Conservation (phyloP, 2,888 invertebrate species). For the Drosophila rubida region DNA sequence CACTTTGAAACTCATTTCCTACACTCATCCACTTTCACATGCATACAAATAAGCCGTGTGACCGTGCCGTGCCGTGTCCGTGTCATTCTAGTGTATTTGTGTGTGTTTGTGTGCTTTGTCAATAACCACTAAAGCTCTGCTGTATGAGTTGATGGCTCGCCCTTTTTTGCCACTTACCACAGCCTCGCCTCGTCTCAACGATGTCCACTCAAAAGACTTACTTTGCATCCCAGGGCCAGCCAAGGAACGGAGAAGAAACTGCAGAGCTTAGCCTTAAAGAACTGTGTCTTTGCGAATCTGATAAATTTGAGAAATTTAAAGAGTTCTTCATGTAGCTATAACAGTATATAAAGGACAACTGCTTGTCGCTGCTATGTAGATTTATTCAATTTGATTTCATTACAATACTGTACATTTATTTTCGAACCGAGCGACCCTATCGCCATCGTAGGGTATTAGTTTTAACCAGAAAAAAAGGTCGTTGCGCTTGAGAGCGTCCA, state of each 20-base stretch:
- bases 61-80: neutral
- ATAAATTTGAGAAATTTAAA: neutral
- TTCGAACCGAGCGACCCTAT: neutral
- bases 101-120: constrained; percentile 39
- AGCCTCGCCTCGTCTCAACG: constrained; percentile 6
- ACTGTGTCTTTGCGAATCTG: neutral
- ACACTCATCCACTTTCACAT: constrained; percentile 65
- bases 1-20: constrained; percentile 78
- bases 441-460: constrained; percentile 16
- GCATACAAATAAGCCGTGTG: constrained; percentile 53
- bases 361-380: neutral
- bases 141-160: constrained; percentile 30
- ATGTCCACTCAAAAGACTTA: constrained; percentile 35
- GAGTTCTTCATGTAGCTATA: neutral
- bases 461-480: constrained; percentile 39
- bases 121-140: constrained; percentile 46
- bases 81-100: constrained; percentile 2
- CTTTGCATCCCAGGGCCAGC: constrained; percentile 6
- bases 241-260: neutral
- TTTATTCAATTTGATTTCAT: neutral
- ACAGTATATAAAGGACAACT: neutral
- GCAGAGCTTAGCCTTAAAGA: neutral
- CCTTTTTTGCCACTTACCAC: constrained; percentile 32
- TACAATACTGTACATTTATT: neutral
- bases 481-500: constrained; percentile 50